Evolutionary conservation across 2,113 vertebrate genomes (phyloP), one percentile per base, ranked within the genome.

Genomic region (Paralichthys olivaceus): DNA sequence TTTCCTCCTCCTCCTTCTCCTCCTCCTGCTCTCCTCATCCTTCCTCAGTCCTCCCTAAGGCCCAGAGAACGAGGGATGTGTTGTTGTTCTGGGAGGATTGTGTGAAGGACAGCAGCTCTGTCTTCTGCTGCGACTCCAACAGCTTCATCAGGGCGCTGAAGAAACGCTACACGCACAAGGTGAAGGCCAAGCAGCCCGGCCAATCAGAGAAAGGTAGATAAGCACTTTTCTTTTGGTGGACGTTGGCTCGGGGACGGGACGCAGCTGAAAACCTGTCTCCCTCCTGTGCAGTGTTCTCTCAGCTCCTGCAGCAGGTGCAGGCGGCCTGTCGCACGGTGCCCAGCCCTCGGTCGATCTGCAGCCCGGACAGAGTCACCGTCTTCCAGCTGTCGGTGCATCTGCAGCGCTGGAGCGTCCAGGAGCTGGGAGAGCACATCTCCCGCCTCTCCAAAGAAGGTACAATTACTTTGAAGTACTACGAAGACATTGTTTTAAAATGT

Each of bases 361-460:
- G 79, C 79, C 68, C 85, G 1, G 87, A 92, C 4, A 81, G 88
- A 22, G 89, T 99, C 23, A 95, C 96, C n/a, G 37, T 97, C 73
- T 98, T 98, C 94, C 96, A 98, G 90, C 95, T 98, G 15, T 95
- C 90, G 0, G 78, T 93, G 19, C 97, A 97, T 85, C 92, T 99
- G 90, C 95, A 91, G 66, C 94, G 92, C 40, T 95, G 95, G 80
- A 84, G 55, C 3, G 51, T 97, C 26, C 77, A 83, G 0, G 95
- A 96, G 86, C 92, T 98, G 80, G 97, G 97, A 66, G 96, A 95
- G 23, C 96, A 98, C 77, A 84, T 98, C 22, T 91, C 91, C 0
- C 94, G 85, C 17, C 96, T 99, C 1, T 94, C 95, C 28, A 97
- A 91, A 87, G 98, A 99, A 96, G 96, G 98, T 98, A 69, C 20